A percentile compares a stretch with the other conserved stretches of the same genome.
These are phyloP conservation scores for Himalopsyche tibetana DNA, from an alignment of 2,888 invertebrate species.

Conservation along the genomic window DNA sequence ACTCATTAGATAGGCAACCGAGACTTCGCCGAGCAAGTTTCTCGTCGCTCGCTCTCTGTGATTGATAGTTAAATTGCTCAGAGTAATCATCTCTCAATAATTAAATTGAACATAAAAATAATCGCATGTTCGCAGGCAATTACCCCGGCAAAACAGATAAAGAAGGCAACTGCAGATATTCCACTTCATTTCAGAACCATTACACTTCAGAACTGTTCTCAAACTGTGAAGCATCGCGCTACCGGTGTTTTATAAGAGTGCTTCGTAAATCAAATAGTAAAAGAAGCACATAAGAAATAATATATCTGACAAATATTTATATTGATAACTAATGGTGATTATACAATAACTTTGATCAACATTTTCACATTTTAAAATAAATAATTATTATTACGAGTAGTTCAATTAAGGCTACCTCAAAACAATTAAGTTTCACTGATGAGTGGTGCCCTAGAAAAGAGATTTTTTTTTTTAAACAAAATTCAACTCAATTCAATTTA, in stretches of 20 bases:
- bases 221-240: not conserved
- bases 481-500: no score
- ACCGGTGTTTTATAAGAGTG: not conserved
- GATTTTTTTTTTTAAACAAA: no score
- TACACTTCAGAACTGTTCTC: constrained; percentile 1
- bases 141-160: constrained; percentile 67
- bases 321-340: no score
- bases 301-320: no score
- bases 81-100: constrained; percentile 77
- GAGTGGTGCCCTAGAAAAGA: no score
- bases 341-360: no score
- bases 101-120: constrained; percentile 76
- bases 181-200: constrained; percentile 3
- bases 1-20: constrained; percentile 5
- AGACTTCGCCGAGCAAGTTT: constrained; percentile 16
- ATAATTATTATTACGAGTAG: no score
- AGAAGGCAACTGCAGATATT: constrained; percentile 19
- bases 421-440: no score
- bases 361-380: no score
- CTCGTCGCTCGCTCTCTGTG: constrained; percentile 67
- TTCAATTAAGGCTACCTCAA: no score
- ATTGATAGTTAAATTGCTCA: constrained; percentile 77
- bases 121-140: constrained; percentile 78
- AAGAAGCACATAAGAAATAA: no score
- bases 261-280: no score